Conservation (phyloP, 2,888 invertebrate genomes). For the Aphidius colemani region DNA sequence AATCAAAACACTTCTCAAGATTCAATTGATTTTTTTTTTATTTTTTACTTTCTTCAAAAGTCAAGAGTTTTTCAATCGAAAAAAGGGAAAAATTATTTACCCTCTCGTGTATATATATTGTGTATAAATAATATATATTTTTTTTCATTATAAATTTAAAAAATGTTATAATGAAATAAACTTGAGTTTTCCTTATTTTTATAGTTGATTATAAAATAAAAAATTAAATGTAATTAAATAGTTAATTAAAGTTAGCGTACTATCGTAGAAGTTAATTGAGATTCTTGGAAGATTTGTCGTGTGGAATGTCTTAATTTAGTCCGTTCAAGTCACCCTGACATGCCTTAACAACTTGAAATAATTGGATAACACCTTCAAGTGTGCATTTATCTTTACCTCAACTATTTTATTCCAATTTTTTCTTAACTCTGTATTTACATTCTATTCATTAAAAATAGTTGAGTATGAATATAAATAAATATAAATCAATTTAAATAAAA, state of each 20-base stretch:
- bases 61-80: neutral
- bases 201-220: slow-evolving; percentile 32
- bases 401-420: slow-evolving; percentile 1
- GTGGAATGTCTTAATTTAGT: slow-evolving; percentile 62
- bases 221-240: slow-evolving; percentile 60
- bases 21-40: slow-evolving; percentile 16
- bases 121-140: too few relatives aligned
- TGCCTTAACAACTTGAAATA: slow-evolving; percentile 61
- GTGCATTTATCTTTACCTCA: slow-evolving; percentile 15
- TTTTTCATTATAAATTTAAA: too few relatives aligned
- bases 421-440: slow-evolving; percentile 5
- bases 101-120: too few relatives aligned
- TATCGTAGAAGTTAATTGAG: slow-evolving; percentile 56
- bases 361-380: slow-evolving; percentile 56
- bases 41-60: neutral
- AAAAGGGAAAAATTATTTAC: neutral
- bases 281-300: slow-evolving; percentile 61
- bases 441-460: neutral
- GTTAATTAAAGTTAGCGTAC: slow-evolving; percentile 55
- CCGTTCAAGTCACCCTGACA: slow-evolving; percentile 59
- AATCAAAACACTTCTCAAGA: slow-evolving; percentile 34
- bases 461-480: neutral
- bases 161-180: neutral
- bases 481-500: neutral
- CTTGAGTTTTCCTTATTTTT: neutral